A percentile compares a stretch with the other conserved stretches of the same genome.
Evolutionary conservation across 2,113 vertebrate species (phyloP).

Genomic region (Gnathonemus longibarbis): DNA sequence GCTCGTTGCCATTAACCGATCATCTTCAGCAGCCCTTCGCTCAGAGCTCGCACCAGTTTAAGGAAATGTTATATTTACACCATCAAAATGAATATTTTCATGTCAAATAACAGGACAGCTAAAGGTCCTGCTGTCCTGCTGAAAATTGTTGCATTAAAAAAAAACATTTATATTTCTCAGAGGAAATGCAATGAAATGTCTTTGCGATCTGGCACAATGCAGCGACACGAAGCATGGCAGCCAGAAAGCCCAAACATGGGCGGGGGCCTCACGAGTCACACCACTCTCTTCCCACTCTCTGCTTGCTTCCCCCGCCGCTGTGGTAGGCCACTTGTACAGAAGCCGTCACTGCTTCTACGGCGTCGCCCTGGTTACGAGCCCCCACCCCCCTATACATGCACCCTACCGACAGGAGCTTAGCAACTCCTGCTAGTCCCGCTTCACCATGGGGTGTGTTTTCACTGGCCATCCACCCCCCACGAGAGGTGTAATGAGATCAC

Average conservation of each 20-base stretch:
- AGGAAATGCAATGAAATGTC: background rate
- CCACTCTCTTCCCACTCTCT: background rate
- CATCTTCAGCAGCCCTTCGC: background rate
- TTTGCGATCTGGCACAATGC: background rate
- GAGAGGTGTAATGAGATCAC: background rate
- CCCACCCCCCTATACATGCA: background rate
- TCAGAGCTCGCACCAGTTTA: background rate
- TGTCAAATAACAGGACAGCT: background rate
- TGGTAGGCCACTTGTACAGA: background rate
- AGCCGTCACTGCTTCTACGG: background rate
- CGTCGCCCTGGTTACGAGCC: background rate
- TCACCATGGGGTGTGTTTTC: background rate
- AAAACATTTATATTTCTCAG: background rate
- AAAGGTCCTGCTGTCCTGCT: background rate
- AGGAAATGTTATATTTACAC: background rate
- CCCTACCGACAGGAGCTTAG: background rate
- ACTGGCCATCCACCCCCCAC: background rate
- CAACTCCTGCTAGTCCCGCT: background rate
- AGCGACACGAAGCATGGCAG: background rate
- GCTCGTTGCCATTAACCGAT: background rate
- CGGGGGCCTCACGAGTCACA: background rate
- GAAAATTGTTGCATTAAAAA: background rate
- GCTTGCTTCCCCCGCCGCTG: background rate
- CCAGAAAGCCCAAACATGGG: background rate
- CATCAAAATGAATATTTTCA: background rate